Percentiles rank a stretch among this genome's conserved stretches.
phyloP scores from a whole-genome alignment of 2,113 vertebrate genomes.

The Speoplatyrhinus poulsoni region DNA sequence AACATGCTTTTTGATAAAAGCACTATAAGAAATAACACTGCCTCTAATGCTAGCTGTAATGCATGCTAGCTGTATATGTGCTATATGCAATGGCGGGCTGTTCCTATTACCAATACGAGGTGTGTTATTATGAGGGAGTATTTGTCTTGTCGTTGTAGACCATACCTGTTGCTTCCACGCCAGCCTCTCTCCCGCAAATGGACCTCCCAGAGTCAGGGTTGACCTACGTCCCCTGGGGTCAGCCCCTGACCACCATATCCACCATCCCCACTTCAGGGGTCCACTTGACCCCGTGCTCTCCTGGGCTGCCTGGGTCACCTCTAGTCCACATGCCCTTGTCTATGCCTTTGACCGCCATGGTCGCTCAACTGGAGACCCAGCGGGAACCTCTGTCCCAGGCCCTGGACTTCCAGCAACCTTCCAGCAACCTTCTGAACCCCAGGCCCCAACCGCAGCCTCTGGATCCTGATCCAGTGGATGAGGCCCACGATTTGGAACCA shows the following conservation, averaged over 20 bases:
- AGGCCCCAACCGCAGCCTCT: conserved; percentile 73
- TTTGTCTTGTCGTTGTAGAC: conserved; percentile 72
- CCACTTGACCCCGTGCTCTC: conserved; percentile 79
- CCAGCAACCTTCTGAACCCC: conserved; percentile 50
- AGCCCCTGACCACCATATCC: conserved; percentile 84
- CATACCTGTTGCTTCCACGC: conserved; percentile 66
- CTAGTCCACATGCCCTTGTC: conserved; percentile 85
- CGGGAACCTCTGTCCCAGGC: conserved; percentile 74
- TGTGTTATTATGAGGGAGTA: neutral
- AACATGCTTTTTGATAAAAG: too few species aligned
- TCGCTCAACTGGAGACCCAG: conserved; percentile 80
- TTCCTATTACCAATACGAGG: too few species aligned
- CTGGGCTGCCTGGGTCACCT: conserved; percentile 74
- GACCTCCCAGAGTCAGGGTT: conserved; percentile 84
- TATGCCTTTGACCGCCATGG: conserved; percentile 63
- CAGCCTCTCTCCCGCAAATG: conserved; percentile 76
- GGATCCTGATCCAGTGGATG: conserved; percentile 64
- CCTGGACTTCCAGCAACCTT: conserved; percentile 62
- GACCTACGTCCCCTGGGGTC: conserved; percentile 89
- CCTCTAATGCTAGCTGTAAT: too few species aligned
- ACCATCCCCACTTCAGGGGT: conserved; percentile 67
- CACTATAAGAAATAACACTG: too few species aligned
- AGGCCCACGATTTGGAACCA: conserved; percentile 27
- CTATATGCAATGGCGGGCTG: too few species aligned
- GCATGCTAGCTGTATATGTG: too few species aligned